These are phyloP conservation scores for Leptodactylus fuscus DNA, from an alignment of 2,113 vertebrate species.

Conservation along the genomic window DNA sequence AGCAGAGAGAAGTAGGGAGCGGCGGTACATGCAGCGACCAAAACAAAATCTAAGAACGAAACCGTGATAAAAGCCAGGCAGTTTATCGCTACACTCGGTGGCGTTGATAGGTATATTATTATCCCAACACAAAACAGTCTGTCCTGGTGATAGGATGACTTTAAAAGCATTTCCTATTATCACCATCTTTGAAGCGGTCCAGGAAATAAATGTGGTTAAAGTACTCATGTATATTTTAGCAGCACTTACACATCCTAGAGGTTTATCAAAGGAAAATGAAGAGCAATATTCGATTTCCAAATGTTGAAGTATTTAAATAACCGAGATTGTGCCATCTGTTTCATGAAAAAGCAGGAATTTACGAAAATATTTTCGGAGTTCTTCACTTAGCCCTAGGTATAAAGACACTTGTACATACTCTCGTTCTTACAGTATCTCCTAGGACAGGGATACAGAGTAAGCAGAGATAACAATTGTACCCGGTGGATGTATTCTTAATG, in stretches of 20 bases:
- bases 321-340: background rate
- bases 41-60: background rate
- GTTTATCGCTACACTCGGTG: background rate
- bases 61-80: background rate
- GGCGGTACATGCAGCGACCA: too few relatives aligned
- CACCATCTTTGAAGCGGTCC: background rate
- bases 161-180: background rate
- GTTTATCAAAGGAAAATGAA: background rate
- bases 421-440: too few relatives aligned
- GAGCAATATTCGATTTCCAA: background rate
- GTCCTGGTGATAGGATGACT: background rate
- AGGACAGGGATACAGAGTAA: too few relatives aligned
- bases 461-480: too few relatives aligned
- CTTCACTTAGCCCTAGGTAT: too few relatives aligned
- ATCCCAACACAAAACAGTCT: background rate
- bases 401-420: too few relatives aligned
- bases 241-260: background rate
- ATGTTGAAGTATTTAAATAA: background rate
- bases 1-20: too few relatives aligned
- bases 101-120: background rate
- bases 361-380: too few relatives aligned
- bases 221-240: constrained; percentile 3
- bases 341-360: too few relatives aligned
- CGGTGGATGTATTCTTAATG: too few relatives aligned
- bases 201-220: constrained; percentile 11